phyloP scores from a whole-genome alignment of 2,888 invertebrate genomes.

The Tiliacea citrago region DNA sequence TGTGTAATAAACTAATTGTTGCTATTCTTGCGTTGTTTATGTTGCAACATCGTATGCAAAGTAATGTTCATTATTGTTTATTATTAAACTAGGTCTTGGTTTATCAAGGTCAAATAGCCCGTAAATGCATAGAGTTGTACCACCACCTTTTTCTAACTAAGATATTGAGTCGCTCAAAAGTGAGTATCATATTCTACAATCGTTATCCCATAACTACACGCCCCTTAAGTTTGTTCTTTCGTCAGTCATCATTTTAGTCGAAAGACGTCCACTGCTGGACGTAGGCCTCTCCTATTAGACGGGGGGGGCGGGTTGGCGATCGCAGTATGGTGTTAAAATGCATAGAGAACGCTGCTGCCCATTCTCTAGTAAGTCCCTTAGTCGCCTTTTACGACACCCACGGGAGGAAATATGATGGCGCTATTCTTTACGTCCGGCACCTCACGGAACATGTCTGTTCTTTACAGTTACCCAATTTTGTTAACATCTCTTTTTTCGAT shows the following conservation, averaged over 20 bases:
- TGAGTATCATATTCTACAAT: not conserved
- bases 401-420: too few relatives aligned
- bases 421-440: too few relatives aligned
- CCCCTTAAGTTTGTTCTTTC: too few relatives aligned
- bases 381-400: too few relatives aligned
- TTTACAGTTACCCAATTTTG: not conserved
- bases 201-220: not conserved
- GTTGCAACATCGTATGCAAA: slow-evolving; percentile 34
- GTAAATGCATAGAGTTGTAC: slow-evolving; percentile 1
- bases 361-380: too few relatives aligned
- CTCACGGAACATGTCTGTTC: not conserved
- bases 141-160: not conserved
- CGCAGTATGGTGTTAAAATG: too few relatives aligned
- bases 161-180: not conserved
- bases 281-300: too few relatives aligned
- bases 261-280: too few relatives aligned
- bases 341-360: too few relatives aligned
- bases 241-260: too few relatives aligned
- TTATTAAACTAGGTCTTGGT: slow-evolving; percentile 29
- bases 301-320: too few relatives aligned
- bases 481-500: too few relatives aligned
- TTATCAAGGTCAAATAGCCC: slow-evolving; percentile 23
- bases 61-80: slow-evolving; percentile 28
- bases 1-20: slow-evolving; percentile 44
- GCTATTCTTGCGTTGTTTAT: slow-evolving; percentile 31